Percentiles rank a stretch among this genome's conserved stretches.
These are phyloP conservation scores for Anolis apletophallus DNA, from an alignment of 2,797 vertebrate species.

Conservation along the genomic window DNA sequence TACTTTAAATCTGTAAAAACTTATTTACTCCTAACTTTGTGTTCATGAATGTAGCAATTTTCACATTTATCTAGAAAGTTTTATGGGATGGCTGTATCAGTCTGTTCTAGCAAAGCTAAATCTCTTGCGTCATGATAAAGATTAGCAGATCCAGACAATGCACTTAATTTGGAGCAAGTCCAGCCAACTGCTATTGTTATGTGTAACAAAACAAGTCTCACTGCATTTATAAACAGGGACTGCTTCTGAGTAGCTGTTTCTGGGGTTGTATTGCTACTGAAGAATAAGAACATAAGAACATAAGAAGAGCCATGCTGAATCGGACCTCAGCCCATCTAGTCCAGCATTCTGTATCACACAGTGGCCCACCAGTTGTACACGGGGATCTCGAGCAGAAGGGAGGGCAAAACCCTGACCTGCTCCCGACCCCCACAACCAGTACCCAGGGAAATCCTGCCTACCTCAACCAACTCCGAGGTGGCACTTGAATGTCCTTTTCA, in stretches of 20 bases:
- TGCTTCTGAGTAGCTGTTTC: not conserved
- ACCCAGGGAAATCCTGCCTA: too few species aligned
- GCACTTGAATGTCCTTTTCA: too few species aligned
- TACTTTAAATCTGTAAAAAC: too few species aligned
- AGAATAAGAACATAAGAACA: too few species aligned
- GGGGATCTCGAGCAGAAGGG: too few species aligned
- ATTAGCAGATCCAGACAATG: not conserved
- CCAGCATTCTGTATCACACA: too few species aligned
- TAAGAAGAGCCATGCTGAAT: too few species aligned
- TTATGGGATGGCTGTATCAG: not conserved
- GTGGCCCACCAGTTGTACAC: too few species aligned
- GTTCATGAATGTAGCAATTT: not conserved
- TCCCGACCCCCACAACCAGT: too few species aligned
- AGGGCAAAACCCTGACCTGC: too few species aligned
- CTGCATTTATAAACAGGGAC: not conserved
- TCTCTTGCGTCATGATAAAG: not conserved
- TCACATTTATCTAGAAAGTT: conserved; percentile 11
- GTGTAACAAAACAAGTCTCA: not conserved
- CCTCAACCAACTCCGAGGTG: too few species aligned
- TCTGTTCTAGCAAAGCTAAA: not conserved
- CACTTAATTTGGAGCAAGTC: not conserved
- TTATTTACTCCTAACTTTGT: conserved; percentile 16
- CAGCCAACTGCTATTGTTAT: not conserved
- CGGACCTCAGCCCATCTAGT: too few species aligned
- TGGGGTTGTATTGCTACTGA: not conserved